Base-by-base conservation (phyloP, 2,113 vertebrate species). In the Gulo gulo region DNA sequence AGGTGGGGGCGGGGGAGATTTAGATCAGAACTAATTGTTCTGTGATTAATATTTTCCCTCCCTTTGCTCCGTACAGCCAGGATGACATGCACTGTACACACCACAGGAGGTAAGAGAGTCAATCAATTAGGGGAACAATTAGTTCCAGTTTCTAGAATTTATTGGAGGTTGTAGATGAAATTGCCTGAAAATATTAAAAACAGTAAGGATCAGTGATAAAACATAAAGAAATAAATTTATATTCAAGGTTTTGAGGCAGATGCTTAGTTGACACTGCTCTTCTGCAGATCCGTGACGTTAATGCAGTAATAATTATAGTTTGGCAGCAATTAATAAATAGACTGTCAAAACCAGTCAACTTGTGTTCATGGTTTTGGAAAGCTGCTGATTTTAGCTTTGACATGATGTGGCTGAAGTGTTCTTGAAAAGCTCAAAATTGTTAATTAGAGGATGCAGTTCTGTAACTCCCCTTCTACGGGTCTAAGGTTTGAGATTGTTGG, bases 111-210 rank as follows among this genome's bases (percentile, higher is more conserved):
- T 93, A 97, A 82, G 95, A 95, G 26, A 97, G 91, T 94, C 88
- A 96, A 91, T 98, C 97, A 98, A 93, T 98, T 98, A 98, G 81
- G 39, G 55, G 63, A 97, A 97, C 97, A 98, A 98, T 99, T 98
- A 98, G 95, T 98, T 98, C 96, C 94, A 98, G 96, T 98, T 98
- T 97, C 95, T 76, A 94, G 78, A 88, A 93, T 97, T 98, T 98
- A 97, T 96, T 76, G 98, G 97, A 97, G 39, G 15, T 45, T 93
- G 69, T 95, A 88, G 88, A 95, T 97, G 94, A 98, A 97, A 97
- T 97, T 98, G 94, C 88, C 92, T 95, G 97, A 91, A 97, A 98
- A 97, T 45, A 95, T 74, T 95, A 45, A 93, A 31, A 96, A 91
- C 57, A 76, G 55, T 95, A 50, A 96, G 97, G 47, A 96, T 65